phyloP scores from a whole-genome alignment of 2,113 vertebrate species.

The Eubucco bourcierii region DNA sequence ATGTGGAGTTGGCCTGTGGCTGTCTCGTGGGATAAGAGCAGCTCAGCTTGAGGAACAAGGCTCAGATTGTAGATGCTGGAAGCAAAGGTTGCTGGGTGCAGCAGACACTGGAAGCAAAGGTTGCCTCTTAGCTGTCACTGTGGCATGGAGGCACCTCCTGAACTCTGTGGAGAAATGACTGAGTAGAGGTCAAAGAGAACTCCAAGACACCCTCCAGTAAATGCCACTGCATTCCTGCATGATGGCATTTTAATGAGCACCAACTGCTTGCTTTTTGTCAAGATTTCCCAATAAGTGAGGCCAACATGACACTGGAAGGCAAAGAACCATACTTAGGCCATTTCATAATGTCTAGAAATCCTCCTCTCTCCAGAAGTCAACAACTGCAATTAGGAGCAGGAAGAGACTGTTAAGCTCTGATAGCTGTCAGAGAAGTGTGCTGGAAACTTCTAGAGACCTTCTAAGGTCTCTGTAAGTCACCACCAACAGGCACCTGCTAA shows the following conservation, averaged over 20 bases:
- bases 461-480: not conserved
- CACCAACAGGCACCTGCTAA: not conserved
- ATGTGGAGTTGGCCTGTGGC: not conserved
- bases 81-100: no score
- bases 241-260: constrained; percentile 48
- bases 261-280: constrained; percentile 13
- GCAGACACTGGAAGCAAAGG: fast-evolving
- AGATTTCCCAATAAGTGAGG: not conserved
- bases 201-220: not conserved
- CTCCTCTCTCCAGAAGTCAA: constrained; percentile 22
- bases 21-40: not conserved
- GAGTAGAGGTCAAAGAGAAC: not conserved
- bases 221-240: not conserved
- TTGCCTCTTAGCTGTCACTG: not conserved
- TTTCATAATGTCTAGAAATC: not conserved
- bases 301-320: constrained; percentile 5
- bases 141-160: not conserved
- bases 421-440: not conserved
- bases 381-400: constrained; percentile 17
- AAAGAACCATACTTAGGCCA: not conserved
- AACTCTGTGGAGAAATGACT: not conserved
- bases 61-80: not conserved
- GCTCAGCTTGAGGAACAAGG: not conserved
- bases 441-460: not conserved
- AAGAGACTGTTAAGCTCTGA: not conserved